A percentile compares a stretch with the other conserved stretches of the same genome.
Evolutionary conservation across 2,113 vertebrate species (phyloP).

Genomic region (Rallus limicola): DNA sequence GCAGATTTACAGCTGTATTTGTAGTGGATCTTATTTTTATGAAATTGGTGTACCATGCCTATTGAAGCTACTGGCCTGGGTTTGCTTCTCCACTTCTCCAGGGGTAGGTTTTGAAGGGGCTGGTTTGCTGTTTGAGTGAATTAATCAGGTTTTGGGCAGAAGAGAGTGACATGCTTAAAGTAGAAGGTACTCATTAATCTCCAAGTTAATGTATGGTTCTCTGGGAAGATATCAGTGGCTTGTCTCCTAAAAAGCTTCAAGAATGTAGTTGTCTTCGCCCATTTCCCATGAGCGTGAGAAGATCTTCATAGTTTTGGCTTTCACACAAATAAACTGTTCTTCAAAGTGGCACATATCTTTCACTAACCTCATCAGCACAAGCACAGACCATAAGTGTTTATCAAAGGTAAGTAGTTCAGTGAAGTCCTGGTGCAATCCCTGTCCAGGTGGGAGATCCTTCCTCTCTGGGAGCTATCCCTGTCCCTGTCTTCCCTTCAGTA

Average conservation of each 20-base stretch:
- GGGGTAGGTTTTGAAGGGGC: not conserved
- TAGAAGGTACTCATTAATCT: not conserved
- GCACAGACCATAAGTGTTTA: not conserved
- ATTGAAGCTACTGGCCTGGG: not conserved
- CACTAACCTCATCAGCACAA: not conserved
- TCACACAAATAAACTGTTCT: not conserved
- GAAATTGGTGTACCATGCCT: not conserved
- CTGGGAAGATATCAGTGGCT: not conserved
- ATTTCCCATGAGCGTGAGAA: no score
- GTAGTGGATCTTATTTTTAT: not conserved
- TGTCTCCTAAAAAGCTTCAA: not conserved
- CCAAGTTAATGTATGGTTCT: not conserved
- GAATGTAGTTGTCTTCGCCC: not conserved
- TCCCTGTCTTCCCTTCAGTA: not conserved
- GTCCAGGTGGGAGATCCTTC: no score
- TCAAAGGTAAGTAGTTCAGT: not conserved
- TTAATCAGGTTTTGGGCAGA: not conserved
- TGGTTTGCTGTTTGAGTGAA: not conserved
- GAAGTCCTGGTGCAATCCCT: not conserved
- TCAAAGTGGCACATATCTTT: not conserved
- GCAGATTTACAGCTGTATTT: not conserved
- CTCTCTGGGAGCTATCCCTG: no score
- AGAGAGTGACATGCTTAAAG: not conserved
- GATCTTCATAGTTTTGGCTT: not conserved
- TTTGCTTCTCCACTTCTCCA: not conserved